These are phyloP conservation scores for Potamarius usumacintae DNA, from an alignment of 2,113 vertebrate genomes.

Conservation along the genomic window DNA sequence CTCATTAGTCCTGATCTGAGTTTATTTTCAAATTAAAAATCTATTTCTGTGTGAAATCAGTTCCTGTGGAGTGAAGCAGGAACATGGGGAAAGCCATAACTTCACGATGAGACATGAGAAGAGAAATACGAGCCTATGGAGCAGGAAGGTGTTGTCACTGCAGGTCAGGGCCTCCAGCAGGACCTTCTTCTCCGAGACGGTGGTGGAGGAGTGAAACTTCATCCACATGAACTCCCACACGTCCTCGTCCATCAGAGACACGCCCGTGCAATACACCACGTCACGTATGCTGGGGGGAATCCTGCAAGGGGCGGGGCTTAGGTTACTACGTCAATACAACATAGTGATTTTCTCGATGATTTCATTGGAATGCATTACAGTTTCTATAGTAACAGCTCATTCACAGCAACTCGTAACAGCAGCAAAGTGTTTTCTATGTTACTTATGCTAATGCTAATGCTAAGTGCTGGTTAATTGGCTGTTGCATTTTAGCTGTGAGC, in stretches of 20 bases:
- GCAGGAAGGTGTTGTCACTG: slow-evolving; percentile 90
- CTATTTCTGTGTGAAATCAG: background rate
- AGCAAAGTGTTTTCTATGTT: background rate
- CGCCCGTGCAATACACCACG: slow-evolving; percentile 96
- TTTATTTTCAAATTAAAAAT: background rate
- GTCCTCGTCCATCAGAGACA: slow-evolving; percentile 95
- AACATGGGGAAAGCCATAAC: background rate
- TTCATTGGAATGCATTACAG: background rate
- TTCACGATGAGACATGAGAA: background rate
- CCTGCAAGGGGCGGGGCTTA: slow-evolving; percentile 64
- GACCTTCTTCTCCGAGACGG: slow-evolving; percentile 94
- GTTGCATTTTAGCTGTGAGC: background rate
- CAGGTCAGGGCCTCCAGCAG: slow-evolving; percentile 94
- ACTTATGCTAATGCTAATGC: slow-evolving; percentile 7
- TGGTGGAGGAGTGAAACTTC: slow-evolving; percentile 93
- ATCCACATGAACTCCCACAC: slow-evolving; percentile 99
- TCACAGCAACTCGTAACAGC: background rate
- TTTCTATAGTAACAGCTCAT: background rate
- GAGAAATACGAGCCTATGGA: slow-evolving; percentile 77
- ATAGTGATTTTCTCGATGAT: background rate
- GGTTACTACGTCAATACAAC: background rate
- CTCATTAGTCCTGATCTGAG: background rate
- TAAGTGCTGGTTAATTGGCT: background rate
- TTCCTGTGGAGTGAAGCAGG: background rate
- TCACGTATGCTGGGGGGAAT: slow-evolving; percentile 94